phyloP scores from a whole-genome alignment of 1,140 invertebrate genomes.

The Phymorhynchus buccinoides region DNA sequence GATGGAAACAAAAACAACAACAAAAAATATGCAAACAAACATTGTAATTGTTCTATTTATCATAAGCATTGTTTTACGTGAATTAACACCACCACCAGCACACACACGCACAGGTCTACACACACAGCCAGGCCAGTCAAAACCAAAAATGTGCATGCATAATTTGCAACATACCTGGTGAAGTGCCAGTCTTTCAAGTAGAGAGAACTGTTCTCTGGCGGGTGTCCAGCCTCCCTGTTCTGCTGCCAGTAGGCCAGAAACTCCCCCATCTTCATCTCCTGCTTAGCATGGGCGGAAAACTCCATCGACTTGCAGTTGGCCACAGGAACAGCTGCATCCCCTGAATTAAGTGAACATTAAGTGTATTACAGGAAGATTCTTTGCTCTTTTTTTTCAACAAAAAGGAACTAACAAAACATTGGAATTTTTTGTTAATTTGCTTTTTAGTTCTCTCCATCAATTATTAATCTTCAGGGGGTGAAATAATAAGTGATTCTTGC shows the following conservation, averaged over 20 bases:
- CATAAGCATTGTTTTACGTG: not conserved
- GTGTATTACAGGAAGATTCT: too few species aligned
- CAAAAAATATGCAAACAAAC: not conserved
- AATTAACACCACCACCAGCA: not conserved
- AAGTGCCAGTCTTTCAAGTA: slow-evolving; percentile 76
- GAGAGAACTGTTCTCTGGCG: slow-evolving; percentile 43
- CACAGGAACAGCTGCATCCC: slow-evolving; percentile 80
- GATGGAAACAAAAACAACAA: not conserved
- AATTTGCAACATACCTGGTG: slow-evolving; percentile 54
- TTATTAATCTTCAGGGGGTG: too few species aligned
- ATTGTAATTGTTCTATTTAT: not conserved
- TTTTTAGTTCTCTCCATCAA: too few species aligned
- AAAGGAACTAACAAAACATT: too few species aligned
- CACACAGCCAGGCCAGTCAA: not conserved
- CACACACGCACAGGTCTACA: not conserved
- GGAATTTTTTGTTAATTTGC: too few species aligned
- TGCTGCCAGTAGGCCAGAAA: slow-evolving; percentile 59
- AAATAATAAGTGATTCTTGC: too few species aligned
- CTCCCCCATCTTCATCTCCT: slow-evolving; percentile 72
- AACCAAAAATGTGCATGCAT: too few species aligned
- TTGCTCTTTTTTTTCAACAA: too few species aligned
- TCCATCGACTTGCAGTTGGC: slow-evolving; percentile 83
- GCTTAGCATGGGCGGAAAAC: slow-evolving; percentile 83
- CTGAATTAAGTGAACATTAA: slow-evolving; percentile 71
- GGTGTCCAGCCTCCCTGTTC: slow-evolving; percentile 44